These are phyloP conservation scores for Archips xylosteana DNA, from an alignment of 2,888 invertebrate species.

Conservation along the genomic window DNA sequence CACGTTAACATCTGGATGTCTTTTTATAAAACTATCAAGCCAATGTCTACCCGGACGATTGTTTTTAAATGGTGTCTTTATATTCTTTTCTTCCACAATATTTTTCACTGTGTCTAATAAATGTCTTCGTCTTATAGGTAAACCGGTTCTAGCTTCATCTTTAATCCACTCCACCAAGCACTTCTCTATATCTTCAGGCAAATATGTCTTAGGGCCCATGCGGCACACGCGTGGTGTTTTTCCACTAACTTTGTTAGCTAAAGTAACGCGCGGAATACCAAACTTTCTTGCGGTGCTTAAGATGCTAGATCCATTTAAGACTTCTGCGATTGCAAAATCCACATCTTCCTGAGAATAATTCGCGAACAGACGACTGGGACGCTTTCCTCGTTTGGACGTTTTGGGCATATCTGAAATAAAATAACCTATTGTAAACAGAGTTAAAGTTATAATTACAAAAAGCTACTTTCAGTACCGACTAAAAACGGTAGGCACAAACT, in stretches of 20 bases:
- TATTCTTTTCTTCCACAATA: constrained; percentile 3
- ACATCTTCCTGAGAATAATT: background rate
- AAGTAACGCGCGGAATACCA: background rate
- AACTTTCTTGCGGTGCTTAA: background rate
- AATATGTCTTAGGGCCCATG: constrained; percentile 9
- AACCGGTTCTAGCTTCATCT: background rate
- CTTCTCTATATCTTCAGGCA: background rate
- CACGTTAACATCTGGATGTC: background rate
- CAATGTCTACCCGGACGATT: constrained; percentile 8
- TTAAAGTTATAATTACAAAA: too few relatives aligned
- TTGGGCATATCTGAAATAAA: background rate
- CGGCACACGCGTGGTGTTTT: constrained; percentile 1
- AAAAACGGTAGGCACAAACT: too few relatives aligned
- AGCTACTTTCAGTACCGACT: too few relatives aligned
- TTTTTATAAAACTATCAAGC: constrained; percentile 3
- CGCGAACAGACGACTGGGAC: background rate
- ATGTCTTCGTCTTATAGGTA: background rate
- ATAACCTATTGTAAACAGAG: background rate
- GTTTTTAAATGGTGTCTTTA: constrained; percentile 4
- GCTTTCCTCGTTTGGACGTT: too few relatives aligned
- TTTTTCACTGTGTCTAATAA: background rate
- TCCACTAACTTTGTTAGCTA: background rate
- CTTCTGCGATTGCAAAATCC: background rate
- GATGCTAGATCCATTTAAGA: background rate
- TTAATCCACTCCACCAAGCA: background rate